phyloP scores from a whole-genome alignment of 2,888 invertebrate species.

The Cataglyphis albicans region DNA sequence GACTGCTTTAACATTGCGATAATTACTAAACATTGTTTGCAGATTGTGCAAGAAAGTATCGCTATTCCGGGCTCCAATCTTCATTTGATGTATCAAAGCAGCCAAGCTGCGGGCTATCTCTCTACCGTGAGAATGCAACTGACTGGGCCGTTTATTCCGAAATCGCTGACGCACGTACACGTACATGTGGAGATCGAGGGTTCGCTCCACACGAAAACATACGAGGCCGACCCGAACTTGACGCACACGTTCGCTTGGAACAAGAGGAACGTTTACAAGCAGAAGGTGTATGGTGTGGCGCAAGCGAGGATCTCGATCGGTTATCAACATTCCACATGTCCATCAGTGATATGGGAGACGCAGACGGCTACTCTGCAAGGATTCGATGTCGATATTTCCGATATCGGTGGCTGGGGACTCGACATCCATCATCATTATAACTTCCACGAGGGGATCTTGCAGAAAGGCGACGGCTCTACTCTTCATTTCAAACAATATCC shows the following conservation, averaged over 20 bases:
- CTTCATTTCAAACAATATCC: slow-evolving; percentile 97
- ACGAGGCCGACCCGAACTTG: slow-evolving; percentile 98
- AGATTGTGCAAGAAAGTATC: slow-evolving; percentile 98
- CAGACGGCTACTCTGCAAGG: slow-evolving; percentile 97
- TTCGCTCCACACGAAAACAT: slow-evolving; percentile 95
- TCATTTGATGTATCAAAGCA: slow-evolving; percentile 97
- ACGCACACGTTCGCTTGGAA: slow-evolving; percentile 99
- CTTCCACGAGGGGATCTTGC: slow-evolving; percentile 98
- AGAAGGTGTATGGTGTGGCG: slow-evolving; percentile 96
- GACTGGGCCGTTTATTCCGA: slow-evolving; percentile 93
- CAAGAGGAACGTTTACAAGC: slow-evolving; percentile 98
- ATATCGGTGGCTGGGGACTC: slow-evolving; percentile 98
- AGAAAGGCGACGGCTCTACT: slow-evolving; percentile 98
- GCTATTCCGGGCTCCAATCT: slow-evolving; percentile 97
- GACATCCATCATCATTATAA: slow-evolving; percentile 99
- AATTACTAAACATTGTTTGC: slow-evolving; percentile 48
- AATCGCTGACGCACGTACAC: slow-evolving; percentile 94
- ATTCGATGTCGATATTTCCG: slow-evolving; percentile 98
- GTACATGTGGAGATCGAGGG: slow-evolving; percentile 97
- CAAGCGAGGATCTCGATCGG: slow-evolving; percentile 96
- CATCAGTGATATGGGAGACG: slow-evolving; percentile 96
- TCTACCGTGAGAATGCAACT: slow-evolving; percentile 97
- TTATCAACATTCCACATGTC: slow-evolving; percentile 96
- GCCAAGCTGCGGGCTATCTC: slow-evolving; percentile 96
- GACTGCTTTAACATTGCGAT: slow-evolving; percentile 6